Conservation (phyloP, 1,140 invertebrate genomes). For the Trissolcus basalis region DNA sequence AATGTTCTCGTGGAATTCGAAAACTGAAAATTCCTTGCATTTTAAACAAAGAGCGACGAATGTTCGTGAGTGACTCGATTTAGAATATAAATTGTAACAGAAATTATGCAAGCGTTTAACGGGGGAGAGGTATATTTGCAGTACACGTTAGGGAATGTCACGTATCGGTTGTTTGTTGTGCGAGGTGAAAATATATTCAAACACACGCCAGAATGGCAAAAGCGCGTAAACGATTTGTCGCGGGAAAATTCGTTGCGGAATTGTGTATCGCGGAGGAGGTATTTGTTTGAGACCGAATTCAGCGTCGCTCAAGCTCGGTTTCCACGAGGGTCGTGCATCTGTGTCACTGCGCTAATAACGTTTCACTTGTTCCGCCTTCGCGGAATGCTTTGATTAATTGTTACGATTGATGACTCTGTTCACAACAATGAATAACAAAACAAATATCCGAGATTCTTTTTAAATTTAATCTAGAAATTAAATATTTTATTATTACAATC, state of each 20-base stretch:
- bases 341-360: constrained; percentile 70
- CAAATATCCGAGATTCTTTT: constrained; percentile 13
- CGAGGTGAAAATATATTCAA: constrained; percentile 39
- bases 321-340: constrained; percentile 67
- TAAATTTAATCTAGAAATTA: constrained; percentile 12
- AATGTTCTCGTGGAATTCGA: too few relatives aligned
- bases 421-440: constrained; percentile 27
- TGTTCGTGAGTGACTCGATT: too few relatives aligned
- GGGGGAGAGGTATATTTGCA: too few relatives aligned
- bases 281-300: constrained; percentile 22
- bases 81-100: too few relatives aligned
- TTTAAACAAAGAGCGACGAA: too few relatives aligned
- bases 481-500: too few relatives aligned
- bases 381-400: constrained; percentile 73
- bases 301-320: constrained; percentile 37
- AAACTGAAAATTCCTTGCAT: too few relatives aligned
- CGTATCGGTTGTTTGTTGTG: constrained; percentile 36
- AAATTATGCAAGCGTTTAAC: too few relatives aligned
- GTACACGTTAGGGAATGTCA: constrained; percentile 29
- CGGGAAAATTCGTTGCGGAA: constrained; percentile 24
- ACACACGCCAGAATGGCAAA: constrained; percentile 13
- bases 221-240: too few relatives aligned
- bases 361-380: constrained; percentile 71
- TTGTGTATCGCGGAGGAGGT: constrained; percentile 29
- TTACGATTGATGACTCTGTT: too few relatives aligned